Evolutionary conservation across 2,797 vertebrate genomes (phyloP), one percentile per base, ranked within the genome.

Genomic region (Poecile montanus): DNA sequence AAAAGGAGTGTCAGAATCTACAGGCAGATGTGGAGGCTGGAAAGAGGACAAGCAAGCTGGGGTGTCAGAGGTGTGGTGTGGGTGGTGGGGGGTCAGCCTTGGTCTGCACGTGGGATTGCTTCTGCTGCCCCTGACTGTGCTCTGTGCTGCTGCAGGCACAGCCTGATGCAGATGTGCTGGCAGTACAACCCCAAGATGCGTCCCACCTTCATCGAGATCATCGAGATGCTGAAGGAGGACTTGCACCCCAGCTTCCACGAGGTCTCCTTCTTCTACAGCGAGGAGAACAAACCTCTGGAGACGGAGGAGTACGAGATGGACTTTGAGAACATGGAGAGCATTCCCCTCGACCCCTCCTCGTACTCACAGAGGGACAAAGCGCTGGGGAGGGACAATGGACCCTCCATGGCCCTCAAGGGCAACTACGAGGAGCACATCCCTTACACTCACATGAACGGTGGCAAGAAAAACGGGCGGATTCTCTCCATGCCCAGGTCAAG

Each of bases 401-500:
- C 99, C 68, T 98, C 98, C 0, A 97, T 98, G 97, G 98, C 98
- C 93, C 98, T 98, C 26, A 98, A 98, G 97, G 98, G 99, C 78
- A 99, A 98, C 97, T 99, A 99, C 3, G 99, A 99, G 70, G 99
- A 99, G 89, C 99, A 99, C 19, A 97, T 99, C 89, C 99, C 99
- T 68, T 99, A 99, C 97, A 99, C 99, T 58, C 99, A 99, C 97
- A 99, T 99, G 99, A 99, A 99, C n/a, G 99, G 99, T 83, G 98
- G 99, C 98, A 99, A 99, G 98, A 99, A 99, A 96, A 99, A 99
- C 0, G 99, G 99, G 91, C 98, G 99, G 30, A 99, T 99, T 91
- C 98, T 99, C 96, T 98, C 99, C 75, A 97, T 99, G 97, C 99
- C 99, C 77, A 98, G 99, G 96, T 98, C 99, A 27, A 99, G 98